Conservation (phyloP, 2,888 invertebrate genomes). For the Coronaproctus castanopsis region DNA sequence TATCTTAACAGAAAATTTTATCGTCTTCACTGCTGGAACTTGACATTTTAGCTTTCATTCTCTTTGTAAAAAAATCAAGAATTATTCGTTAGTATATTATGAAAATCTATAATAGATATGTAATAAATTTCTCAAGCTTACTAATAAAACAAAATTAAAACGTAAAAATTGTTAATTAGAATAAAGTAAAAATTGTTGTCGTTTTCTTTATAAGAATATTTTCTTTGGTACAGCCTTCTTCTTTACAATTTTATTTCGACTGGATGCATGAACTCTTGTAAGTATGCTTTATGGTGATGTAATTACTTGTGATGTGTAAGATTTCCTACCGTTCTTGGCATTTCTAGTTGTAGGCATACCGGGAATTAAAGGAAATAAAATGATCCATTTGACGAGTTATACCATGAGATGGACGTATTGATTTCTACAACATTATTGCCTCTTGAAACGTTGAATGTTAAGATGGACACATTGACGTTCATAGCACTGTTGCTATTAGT, state of each 20-base stretch:
- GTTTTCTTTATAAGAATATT: not conserved
- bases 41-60: not conserved
- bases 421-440: no score
- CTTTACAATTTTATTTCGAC: not conserved
- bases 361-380: not conserved
- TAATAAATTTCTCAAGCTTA: not conserved
- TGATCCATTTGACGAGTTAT: not conserved
- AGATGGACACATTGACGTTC: no score
- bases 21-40: not conserved
- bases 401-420: no score
- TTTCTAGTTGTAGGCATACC: not conserved
- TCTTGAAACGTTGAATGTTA: no score
- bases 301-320: not conserved
- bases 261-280: not conserved
- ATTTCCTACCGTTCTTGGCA: not conserved
- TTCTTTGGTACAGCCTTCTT: not conserved
- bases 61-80: not conserved
- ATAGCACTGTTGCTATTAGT: not conserved
- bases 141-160: not conserved
- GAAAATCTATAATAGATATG: not conserved
- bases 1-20: not conserved
- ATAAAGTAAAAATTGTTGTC: not conserved
- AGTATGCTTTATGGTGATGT: not conserved
- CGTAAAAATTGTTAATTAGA: not conserved
- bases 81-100: not conserved